A percentile compares a stretch with the other conserved stretches of the same genome.
Conservation (phyloP, 2,797 vertebrate genomes). For the Graptemys geographica region DNA sequence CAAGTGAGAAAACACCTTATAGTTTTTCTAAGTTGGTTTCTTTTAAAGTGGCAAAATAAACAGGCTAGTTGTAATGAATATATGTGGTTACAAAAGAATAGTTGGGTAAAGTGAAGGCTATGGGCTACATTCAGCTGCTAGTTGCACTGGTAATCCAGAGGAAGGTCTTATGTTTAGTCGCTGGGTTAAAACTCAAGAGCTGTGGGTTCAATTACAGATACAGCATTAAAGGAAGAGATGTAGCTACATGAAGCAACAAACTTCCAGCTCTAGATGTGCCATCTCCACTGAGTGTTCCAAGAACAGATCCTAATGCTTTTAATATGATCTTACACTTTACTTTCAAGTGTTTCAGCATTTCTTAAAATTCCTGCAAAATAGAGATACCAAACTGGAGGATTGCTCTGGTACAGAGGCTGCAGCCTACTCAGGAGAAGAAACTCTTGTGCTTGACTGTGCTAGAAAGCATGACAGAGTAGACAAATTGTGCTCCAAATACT, state of each 20-base stretch:
- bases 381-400: not conserved
- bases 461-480: not conserved
- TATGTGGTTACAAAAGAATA: not conserved
- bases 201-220: not conserved
- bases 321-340: not conserved
- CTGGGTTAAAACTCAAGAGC: not conserved
- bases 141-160: not conserved
- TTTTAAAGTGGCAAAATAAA: not conserved
- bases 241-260: not conserved
- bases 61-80: not conserved
- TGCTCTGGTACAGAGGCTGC: not conserved
- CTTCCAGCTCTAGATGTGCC: not conserved
- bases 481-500: not conserved
- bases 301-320: not conserved
- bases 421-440: not conserved
- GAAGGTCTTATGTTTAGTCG: not conserved
- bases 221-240: not conserved
- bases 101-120: not conserved
- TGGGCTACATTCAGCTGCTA: not conserved
- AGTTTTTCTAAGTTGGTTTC: not conserved
- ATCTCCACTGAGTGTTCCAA: not conserved
- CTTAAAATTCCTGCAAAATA: not conserved
- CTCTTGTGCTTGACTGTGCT: not conserved
- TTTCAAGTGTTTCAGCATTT: not conserved
- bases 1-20: conserved; percentile 82